These are phyloP conservation scores for Epinotia bilunana DNA, from an alignment of 2,888 invertebrate species.

Conservation along the genomic window DNA sequence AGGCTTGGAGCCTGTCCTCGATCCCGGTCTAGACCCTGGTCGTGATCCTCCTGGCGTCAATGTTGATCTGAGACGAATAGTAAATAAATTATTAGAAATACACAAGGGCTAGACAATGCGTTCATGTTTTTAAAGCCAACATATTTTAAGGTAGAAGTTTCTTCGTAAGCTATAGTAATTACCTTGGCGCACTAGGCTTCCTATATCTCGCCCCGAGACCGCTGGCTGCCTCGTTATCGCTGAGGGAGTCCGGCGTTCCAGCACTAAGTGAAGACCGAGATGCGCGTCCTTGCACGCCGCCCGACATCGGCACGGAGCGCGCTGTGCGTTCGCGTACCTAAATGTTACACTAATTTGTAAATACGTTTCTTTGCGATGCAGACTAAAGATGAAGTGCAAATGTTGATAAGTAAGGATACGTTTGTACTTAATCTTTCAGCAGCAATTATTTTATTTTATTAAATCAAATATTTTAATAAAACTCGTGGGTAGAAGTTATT, in stretches of 20 bases:
- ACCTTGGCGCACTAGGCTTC: slow-evolving; percentile 86
- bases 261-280: slow-evolving; percentile 92
- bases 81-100: background rate
- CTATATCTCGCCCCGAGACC: slow-evolving; percentile 88
- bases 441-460: background rate
- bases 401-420: background rate
- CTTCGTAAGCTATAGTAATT: slow-evolving; percentile 15
- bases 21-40: slow-evolving; percentile 93
- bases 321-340: slow-evolving; percentile 97
- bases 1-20: slow-evolving; percentile 95
- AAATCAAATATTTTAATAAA: background rate
- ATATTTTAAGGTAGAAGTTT: no score
- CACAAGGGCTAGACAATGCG: background rate
- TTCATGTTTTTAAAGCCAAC: background rate
- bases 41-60: slow-evolving; percentile 92
- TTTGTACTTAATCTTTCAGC: background rate
- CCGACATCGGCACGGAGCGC: slow-evolving; percentile 95
- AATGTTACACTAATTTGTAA: slow-evolving; percentile 39
- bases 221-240: slow-evolving; percentile 93
- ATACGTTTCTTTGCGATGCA: background rate
- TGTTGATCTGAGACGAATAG: slow-evolving; percentile 80
- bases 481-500: background rate
- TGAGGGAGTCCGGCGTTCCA: slow-evolving; percentile 94
- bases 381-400: background rate
- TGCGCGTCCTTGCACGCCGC: slow-evolving; percentile 83